Evolutionary conservation across 2,797 vertebrate genomes (phyloP).

Genomic region (Cirrhinus molitorella): DNA sequence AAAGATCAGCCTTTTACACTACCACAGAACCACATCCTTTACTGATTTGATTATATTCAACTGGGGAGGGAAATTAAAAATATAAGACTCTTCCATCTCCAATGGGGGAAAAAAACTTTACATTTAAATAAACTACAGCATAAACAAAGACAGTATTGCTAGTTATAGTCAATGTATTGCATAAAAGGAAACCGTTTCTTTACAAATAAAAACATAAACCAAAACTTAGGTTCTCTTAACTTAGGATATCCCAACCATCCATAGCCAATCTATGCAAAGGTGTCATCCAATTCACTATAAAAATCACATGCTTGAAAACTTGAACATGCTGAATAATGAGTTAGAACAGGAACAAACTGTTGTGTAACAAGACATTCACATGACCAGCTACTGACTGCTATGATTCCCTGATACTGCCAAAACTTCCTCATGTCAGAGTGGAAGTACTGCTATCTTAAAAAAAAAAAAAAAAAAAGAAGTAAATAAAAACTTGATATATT

Average conservation of each 20-base stretch:
- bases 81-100: neutral
- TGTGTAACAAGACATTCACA: slow-evolving; percentile 30
- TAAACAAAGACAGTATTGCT: neutral
- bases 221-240: no score
- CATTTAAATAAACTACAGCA: neutral
- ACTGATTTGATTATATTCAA: neutral
- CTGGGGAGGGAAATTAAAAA: neutral
- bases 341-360: slow-evolving; percentile 30
- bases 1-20: neutral
- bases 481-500: neutral
- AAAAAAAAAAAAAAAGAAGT: no score
- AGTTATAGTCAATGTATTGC: neutral
- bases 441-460: neutral
- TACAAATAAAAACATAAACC: neutral
- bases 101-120: neutral
- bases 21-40: neutral
- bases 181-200: neutral
- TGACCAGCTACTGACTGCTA: neutral
- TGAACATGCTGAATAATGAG: slow-evolving; percentile 6
- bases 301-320: neutral
- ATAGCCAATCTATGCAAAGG: neutral
- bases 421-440: slow-evolving; percentile 13
- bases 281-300: neutral
- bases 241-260: neutral
- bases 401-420: neutral